Evolutionary conservation across 2,797 vertebrate species (phyloP).

Genomic region (Todus mexicanus): DNA sequence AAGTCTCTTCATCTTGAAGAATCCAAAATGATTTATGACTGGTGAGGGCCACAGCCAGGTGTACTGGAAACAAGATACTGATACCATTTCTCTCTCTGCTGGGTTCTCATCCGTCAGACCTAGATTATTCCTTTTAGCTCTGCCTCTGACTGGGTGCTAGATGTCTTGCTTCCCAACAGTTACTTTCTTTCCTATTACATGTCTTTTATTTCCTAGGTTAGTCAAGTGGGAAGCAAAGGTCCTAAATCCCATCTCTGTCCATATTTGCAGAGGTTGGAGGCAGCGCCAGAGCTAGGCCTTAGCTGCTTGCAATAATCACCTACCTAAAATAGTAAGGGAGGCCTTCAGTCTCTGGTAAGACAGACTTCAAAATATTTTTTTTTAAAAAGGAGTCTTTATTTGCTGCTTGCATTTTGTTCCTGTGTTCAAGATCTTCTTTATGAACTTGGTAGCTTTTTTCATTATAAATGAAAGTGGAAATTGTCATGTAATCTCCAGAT

Average conservation of each 20-base stretch:
- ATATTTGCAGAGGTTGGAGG: not conserved
- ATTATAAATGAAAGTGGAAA: not conserved
- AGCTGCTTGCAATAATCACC: not conserved
- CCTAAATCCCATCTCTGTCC: not conserved
- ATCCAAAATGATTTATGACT: not conserved
- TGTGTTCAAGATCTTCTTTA: not conserved
- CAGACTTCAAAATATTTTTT: not conserved
- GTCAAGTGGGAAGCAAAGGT: not conserved
- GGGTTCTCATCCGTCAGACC: not conserved
- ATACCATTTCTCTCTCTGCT: not conserved
- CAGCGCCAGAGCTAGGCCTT: not conserved
- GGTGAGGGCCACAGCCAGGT: not conserved
- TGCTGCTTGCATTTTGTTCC: not conserved
- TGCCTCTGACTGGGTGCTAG: not conserved
- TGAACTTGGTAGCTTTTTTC: not conserved
- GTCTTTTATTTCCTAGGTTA: conserved; percentile 12
- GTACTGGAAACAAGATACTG: not conserved
- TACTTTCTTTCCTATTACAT: not conserved
- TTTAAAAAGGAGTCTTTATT: not conserved
- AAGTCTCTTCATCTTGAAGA: not conserved
- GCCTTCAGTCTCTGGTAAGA: not conserved
- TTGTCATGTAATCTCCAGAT: conserved; percentile 1
- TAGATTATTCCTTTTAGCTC: not conserved
- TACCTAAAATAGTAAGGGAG: not conserved
- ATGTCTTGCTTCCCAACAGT: not conserved